Evolutionary conservation across 2,797 vertebrate genomes (phyloP), one percentile per base, ranked within the genome.

Genomic region (Lemur catta): DNA sequence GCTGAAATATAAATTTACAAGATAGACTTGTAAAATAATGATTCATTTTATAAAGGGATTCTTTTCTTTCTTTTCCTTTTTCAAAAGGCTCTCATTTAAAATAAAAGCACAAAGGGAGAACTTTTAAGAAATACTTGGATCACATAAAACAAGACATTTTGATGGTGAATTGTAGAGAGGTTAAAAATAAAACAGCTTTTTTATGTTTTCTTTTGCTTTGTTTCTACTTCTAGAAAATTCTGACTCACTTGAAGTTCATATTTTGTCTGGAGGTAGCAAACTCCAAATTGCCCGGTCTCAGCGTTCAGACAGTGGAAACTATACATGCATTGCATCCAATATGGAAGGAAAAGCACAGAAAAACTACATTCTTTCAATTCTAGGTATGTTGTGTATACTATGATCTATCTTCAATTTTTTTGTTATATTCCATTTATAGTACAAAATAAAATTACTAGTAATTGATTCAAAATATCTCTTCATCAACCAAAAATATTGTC

Each of bases 231-330:
- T 96, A 99, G 99, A 99, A 98, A 99, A 98, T 95, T 99, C 99
- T 0, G 99, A 99, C 92, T 99, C 99, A 76, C 98, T 99, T 96
- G 99, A 99, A 97, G 98, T 99, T 98, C 99, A 99, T 98, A 99
- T 99, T 98, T 99, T 99, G 95, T 99, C 99, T 55, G 99, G 99
- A 74, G 99, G 99, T 89, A 99, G 98, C 93, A 99, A 99, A 98
- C 98, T 99, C 96, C 99, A 99, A 98, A 99, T 99, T 11, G 98
- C 99, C 74, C 99, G 98, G 50, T 98, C 99, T 43, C 99, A 99
- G 98, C 98, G 98, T 72, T 98, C 99, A 22, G 99, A 99, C 95
- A 98, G 98, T 28, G 99, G 99, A 89, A 99, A 98, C 55, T 99
- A 99, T 95, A 99, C 97, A 0, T 99, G 99, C 94, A 92, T 99